Conservation (phyloP, 2,888 invertebrate species). For the Dynastes hyllus region DNA sequence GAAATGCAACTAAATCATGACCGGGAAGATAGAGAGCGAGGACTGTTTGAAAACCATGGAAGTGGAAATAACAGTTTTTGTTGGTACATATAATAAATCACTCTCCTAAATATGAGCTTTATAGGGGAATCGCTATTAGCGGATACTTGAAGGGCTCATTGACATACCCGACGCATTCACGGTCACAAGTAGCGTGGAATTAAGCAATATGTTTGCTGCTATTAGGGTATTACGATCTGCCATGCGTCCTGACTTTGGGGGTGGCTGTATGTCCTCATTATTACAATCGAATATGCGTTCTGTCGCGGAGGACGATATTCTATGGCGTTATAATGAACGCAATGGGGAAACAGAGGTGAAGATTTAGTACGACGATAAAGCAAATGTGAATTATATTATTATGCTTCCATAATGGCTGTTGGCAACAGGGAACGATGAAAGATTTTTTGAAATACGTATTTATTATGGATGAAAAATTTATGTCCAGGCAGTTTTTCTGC, state of each 20-base stretch:
- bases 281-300: conserved; percentile 50
- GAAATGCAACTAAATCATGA: conserved; percentile 54
- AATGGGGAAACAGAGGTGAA: conserved; percentile 40
- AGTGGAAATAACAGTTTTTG: conserved; percentile 59
- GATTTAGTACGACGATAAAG: conserved; percentile 37
- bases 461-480: no score
- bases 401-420: conserved; percentile 27
- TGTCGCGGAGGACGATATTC: conserved; percentile 35
- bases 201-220: conserved; percentile 72
- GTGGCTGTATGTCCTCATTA: conserved; percentile 48
- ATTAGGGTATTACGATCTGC: conserved; percentile 65
- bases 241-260: conserved; percentile 60
- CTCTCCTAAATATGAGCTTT: conserved; percentile 60
- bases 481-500: no score
- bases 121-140: conserved; percentile 71
- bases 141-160: conserved; percentile 69
- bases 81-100: conserved; percentile 60
- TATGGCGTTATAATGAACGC: conserved; percentile 44
- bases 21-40: conserved; percentile 35
- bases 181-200: conserved; percentile 69
- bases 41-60: conserved; percentile 54
- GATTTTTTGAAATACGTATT: neutral
- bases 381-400: conserved; percentile 39
- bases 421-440: neutral
- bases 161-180: conserved; percentile 62